Evolutionary conservation across 2,888 invertebrate species (phyloP), one percentile per base, ranked within the genome.

Genomic region (Abscondita cerata): DNA sequence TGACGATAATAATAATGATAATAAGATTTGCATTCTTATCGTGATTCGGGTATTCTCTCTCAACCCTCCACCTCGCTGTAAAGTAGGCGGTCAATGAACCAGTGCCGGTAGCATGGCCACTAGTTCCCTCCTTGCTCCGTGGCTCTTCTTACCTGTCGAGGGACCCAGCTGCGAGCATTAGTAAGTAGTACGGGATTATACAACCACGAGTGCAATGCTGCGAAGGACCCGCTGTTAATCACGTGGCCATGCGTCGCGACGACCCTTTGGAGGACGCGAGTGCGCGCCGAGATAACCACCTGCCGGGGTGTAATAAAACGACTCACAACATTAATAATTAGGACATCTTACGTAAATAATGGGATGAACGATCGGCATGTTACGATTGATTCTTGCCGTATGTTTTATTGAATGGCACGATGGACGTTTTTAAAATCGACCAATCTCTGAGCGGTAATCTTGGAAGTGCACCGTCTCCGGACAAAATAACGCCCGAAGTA

Each of bases 401-500:
- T 55, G 56, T 44, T 54, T 58, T 58, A 62, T 48, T 63, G 60
- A 65, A 56, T 64, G 67, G 59, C 66, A 73, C 66, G 64, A 90
- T 90, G 90, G 89, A 90, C 85, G 87, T 89, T 81, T 90, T 89
- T 83, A 86, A 86, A 81, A 83, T 86, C 76, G 88, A 89, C 76
- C 86, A 85, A 83, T 85, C 87, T 79, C 82, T 86, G 76, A 84
- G 83, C 80, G 85, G 85, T 80, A 84, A 85, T 80, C 78, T 87
- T 77, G 85, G 85, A 72, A 83, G 81, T 75, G 85, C 86, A 78
- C 87, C 85, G 72, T 82, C 83, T 66, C 84, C 85, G 70, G 86
- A 86, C 78, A 84, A 84, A 80, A 81, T 84, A 74, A 82, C 84
- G 77, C 83, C 86, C 78, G 85, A 87, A 79, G 88, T 90, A 70